Conservation (phyloP, 2,113 vertebrate species). For the Muntiacus reevesi region DNA sequence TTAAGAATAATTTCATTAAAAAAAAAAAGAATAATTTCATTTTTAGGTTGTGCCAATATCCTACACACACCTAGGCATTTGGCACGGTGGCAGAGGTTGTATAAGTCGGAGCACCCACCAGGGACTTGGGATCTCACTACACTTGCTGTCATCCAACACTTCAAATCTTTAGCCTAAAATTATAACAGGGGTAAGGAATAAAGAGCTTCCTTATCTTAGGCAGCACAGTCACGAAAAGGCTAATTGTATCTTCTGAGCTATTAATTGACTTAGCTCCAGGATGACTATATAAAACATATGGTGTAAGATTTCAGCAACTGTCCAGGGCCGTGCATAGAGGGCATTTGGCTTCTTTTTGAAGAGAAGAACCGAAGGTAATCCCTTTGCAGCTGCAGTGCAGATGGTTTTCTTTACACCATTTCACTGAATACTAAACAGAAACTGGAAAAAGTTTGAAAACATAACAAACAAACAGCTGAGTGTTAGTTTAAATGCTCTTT, state of each 20-base stretch:
- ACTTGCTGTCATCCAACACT: neutral
- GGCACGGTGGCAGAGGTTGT: neutral
- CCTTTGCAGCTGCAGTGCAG: conserved; percentile 73
- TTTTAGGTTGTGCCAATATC: neutral
- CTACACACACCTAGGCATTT: neutral
- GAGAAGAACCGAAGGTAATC: conserved; percentile 55
- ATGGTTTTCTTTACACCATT: conserved; percentile 62
- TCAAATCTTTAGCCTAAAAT: neutral
- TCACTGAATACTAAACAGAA: conserved; percentile 69
- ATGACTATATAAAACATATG: conserved; percentile 36
- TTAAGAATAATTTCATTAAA: neutral
- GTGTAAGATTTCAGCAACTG: neutral
- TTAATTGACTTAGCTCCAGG: conserved; percentile 50
- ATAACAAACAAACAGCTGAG: conserved; percentile 70
- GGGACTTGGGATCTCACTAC: neutral
- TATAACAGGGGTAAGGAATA: neutral
- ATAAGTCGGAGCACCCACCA: neutral
- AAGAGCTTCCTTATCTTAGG: conserved; percentile 2
- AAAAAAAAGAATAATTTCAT: neutral
- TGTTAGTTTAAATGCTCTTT: conserved; percentile 64
- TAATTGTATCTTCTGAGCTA: conserved; percentile 45
- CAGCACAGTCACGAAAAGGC: conserved; percentile 14
- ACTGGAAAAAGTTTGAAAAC: conserved; percentile 68
- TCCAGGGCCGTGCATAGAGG: conserved; percentile 1
- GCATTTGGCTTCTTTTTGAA: conserved; percentile 24